Conservation (phyloP, 2,797 vertebrate genomes). For the Argentina silus region DNA sequence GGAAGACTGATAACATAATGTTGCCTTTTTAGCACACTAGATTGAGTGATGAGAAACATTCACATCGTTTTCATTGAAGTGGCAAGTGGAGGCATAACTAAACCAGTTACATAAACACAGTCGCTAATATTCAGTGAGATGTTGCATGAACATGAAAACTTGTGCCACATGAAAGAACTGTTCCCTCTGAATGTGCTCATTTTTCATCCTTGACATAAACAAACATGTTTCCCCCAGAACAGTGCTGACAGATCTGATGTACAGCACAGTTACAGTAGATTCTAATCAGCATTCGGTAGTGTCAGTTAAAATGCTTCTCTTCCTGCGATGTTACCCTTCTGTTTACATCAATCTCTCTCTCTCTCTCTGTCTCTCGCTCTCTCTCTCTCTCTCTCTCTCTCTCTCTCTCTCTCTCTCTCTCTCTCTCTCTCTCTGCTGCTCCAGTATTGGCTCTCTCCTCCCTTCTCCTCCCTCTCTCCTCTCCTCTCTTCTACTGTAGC, state of each 20-base stretch:
- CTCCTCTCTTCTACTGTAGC: slow-evolving; percentile 46
- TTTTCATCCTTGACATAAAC: neutral
- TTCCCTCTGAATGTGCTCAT: neutral
- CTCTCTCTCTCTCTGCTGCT: slow-evolving; percentile 29
- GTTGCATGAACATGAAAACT: neutral
- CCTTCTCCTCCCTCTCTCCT: slow-evolving; percentile 52
- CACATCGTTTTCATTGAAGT: too few relatives aligned
- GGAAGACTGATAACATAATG: neutral
- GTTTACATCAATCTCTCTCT: slow-evolving; percentile 58
- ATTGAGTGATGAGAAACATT: neutral
- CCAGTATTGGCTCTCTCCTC: slow-evolving; percentile 9
- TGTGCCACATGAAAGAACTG: neutral
- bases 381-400: too few relatives aligned
- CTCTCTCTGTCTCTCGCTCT: slow-evolving; percentile 28
- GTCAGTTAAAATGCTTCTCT: slow-evolving; percentile 39
- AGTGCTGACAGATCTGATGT: neutral
- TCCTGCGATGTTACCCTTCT: slow-evolving; percentile 55
- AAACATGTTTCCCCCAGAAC: neutral
- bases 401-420: neutral
- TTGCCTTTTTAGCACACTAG: neutral
- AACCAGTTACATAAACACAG: too few relatives aligned
- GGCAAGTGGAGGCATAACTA: too few relatives aligned
- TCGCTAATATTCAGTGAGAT: neutral
- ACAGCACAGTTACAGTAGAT: slow-evolving; percentile 37
- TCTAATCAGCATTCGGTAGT: slow-evolving; percentile 30